phyloP scores from a whole-genome alignment of 2,888 invertebrate species.

The Mesochorus sp. region DNA sequence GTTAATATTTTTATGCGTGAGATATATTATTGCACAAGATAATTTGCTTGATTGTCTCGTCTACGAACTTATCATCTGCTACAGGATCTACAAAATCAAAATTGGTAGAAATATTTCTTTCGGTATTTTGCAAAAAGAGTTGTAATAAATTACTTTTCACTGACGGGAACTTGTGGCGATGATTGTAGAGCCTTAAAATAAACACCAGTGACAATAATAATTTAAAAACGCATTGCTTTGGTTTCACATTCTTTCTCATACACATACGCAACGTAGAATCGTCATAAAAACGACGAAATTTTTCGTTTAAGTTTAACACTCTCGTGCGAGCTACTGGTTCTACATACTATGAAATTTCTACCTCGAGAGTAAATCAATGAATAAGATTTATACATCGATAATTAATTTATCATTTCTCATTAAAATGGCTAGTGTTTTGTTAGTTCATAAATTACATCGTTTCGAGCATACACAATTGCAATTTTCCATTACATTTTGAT shows the following conservation, averaged over 20 bases:
- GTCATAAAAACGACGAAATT: slow-evolving; percentile 1
- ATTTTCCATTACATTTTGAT: slow-evolving; percentile 39
- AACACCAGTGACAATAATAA: too few relatives aligned
- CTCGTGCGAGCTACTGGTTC: neutral
- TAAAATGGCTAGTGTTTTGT: slow-evolving; percentile 53
- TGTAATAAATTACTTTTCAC: too few relatives aligned
- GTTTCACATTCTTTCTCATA: neutral
- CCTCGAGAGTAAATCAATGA: slow-evolving; percentile 24
- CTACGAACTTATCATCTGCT: slow-evolving; percentile 32
- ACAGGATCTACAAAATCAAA: neutral
- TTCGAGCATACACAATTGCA: neutral
- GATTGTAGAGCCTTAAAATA: too few relatives aligned
- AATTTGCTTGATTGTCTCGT: slow-evolving; percentile 55
- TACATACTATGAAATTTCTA: neutral
- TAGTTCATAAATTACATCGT: slow-evolving; percentile 33
- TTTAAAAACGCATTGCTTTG: neutral
- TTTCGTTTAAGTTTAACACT: slow-evolving; percentile 7
- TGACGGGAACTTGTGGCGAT: neutral
- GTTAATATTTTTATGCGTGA: neutral
- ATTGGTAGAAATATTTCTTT: too few relatives aligned
- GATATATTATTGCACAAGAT: slow-evolving; percentile 49
- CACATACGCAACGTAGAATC: slow-evolving; percentile 1
- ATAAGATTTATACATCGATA: slow-evolving; percentile 40
- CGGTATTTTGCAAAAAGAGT: too few relatives aligned
- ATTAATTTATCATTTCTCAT: slow-evolving; percentile 24